Conservation (phyloP, 2,888 invertebrate genomes). For the Mesorhabditis spiculigera region DNA sequence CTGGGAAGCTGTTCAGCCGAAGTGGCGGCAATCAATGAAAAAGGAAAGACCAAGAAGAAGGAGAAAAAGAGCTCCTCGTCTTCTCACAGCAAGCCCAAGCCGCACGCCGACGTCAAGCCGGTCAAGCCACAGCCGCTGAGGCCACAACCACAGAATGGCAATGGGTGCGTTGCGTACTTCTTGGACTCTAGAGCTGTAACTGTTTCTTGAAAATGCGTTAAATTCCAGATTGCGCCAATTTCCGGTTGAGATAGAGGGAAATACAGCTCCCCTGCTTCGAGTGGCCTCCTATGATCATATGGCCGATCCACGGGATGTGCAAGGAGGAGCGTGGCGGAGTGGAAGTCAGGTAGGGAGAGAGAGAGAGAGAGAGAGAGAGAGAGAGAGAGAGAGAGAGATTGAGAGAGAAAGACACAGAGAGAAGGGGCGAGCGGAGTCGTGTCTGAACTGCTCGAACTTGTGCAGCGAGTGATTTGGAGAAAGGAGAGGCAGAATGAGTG, state of each 20-base stretch:
- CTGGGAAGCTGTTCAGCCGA: slow-evolving; percentile 55
- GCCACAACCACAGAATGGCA: slow-evolving; percentile 42
- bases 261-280: slow-evolving; percentile 10
- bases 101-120: slow-evolving; percentile 16
- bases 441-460: too few relatives aligned
- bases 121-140: slow-evolving; percentile 40
- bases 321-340: slow-evolving; percentile 22
- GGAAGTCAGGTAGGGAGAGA: slow-evolving; percentile 40
- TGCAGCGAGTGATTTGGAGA: too few relatives aligned
- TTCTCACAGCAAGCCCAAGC: slow-evolving; percentile 9
- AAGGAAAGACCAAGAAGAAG: slow-evolving; percentile 25
- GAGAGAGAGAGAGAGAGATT: neutral
- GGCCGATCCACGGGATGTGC: slow-evolving; percentile 12
- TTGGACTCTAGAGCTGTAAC: too few relatives aligned
- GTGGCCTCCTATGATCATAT: slow-evolving; percentile 26
- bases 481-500: too few relatives aligned
- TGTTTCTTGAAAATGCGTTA: neutral
- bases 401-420: too few relatives aligned
- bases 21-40: slow-evolving; percentile 54
- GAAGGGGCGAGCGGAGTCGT: too few relatives aligned
- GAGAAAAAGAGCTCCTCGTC: slow-evolving; percentile 11
- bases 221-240: slow-evolving; percentile 19
- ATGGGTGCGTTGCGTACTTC: slow-evolving; percentile 11
- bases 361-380: neutral
- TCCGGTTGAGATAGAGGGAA: slow-evolving; percentile 16